Conservation (phyloP, 2,113 vertebrate species). For the Brachirus orientalis region DNA sequence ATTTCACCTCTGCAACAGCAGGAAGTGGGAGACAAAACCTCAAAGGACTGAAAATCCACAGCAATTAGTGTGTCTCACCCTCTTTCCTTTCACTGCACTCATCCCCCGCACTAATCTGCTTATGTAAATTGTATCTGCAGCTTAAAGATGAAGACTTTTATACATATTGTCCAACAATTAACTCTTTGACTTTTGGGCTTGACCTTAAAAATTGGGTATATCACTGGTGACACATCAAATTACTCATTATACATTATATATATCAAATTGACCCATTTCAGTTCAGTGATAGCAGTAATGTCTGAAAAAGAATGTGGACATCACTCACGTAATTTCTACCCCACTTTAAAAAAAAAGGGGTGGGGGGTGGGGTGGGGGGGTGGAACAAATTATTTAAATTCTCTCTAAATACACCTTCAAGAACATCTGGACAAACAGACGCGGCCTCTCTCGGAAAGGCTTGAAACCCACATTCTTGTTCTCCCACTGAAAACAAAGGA, state of each 20-base stretch:
- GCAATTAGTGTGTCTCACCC: conserved; percentile 45
- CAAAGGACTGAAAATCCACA: conserved; percentile 45
- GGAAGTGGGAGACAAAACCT: conserved; percentile 43
- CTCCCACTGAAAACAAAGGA: conserved; percentile 13
- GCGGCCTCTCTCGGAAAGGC: too few species aligned
- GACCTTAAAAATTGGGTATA: conserved; percentile 10
- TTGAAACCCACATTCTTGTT: too few species aligned
- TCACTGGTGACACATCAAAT: background rate
- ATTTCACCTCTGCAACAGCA: conserved; percentile 48
- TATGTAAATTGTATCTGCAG: conserved; percentile 28
- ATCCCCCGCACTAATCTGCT: conserved; percentile 32
- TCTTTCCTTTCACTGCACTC: conserved; percentile 19
- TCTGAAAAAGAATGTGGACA: background rate
- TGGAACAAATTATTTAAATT: too few species aligned
- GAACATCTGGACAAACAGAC: too few species aligned
- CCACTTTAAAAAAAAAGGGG: background rate
- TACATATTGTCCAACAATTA: conserved; percentile 17
- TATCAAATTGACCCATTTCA: too few species aligned
- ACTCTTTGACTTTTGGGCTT: conserved; percentile 26
- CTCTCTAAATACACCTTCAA: too few species aligned
- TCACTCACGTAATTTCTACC: too few species aligned
- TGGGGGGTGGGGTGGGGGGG: too few species aligned
- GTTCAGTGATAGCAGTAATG: too few species aligned
- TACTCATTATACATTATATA: background rate
- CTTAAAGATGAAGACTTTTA: conserved; percentile 12